phyloP scores from a whole-genome alignment of 2,888 invertebrate genomes.

The Conchocele bisecta region DNA sequence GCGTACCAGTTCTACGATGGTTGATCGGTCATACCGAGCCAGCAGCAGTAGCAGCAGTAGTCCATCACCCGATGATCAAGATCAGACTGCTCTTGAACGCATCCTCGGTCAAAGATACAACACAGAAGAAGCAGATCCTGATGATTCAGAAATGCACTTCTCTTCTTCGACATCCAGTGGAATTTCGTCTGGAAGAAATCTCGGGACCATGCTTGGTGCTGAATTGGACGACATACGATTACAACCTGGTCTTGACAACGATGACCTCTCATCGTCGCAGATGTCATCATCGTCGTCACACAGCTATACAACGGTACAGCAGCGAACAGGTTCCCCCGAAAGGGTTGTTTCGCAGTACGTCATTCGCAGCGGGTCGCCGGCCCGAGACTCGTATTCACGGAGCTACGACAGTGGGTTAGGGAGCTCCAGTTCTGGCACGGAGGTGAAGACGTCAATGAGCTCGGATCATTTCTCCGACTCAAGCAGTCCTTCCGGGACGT shows the following conservation, averaged over 20 bases:
- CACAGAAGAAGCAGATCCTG: constrained; percentile 6
- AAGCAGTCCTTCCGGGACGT: constrained; percentile 37
- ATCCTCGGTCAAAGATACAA: constrained; percentile 39
- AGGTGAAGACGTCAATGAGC: too few relatives aligned
- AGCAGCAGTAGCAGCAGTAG: too few relatives aligned
- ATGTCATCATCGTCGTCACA: constrained; percentile 33
- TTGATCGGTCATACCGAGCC: too few relatives aligned
- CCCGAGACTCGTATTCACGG: constrained; percentile 8
- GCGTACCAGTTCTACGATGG: constrained; percentile 19
- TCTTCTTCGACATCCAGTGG: constrained; percentile 1
- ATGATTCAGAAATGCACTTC: not conserved
- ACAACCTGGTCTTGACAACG: constrained; percentile 27
- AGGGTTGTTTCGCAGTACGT: not conserved
- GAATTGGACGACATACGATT: constrained; percentile 28
- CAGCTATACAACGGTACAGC: constrained; percentile 20
- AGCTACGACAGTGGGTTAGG: constrained; percentile 24
- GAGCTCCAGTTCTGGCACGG: constrained; percentile 18
- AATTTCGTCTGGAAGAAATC: not conserved
- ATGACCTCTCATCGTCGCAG: constrained; percentile 36
- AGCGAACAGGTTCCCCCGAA: constrained; percentile 25
- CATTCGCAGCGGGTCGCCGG: constrained; percentile 21
- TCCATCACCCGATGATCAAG: not conserved
- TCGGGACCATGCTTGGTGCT: constrained; percentile 7
- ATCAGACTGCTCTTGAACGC: constrained; percentile 45
- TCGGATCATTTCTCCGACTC: constrained; percentile 29